Base-by-base conservation (phyloP, 2,113 vertebrate species). In the Solenodon paradoxus region DNA sequence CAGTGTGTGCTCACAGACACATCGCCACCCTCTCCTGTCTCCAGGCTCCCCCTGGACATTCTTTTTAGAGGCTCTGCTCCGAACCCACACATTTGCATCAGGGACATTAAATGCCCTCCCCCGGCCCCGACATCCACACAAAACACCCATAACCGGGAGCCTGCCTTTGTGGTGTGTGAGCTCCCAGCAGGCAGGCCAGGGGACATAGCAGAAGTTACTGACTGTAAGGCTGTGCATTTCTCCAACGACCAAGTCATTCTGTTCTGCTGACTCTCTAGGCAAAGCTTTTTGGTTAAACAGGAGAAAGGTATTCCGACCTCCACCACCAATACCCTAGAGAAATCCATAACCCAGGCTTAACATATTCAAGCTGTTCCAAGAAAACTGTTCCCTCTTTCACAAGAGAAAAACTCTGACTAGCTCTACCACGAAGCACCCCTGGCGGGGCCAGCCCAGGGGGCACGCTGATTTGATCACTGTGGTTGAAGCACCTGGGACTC, bases 101-200 rank as follows among this genome's bases (percentile, higher is more conserved):
- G 16, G 24, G 68, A 1, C 2, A 3, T 9, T 22, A 0, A 5
- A 13, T 74, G 0, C 0, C 7, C 20, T 6, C 40, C 51, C n/a
- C 11, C 28, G n/a, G n/a, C 16, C 40, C 4, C 15, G 0, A 10
- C 20, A 26, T 11, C 69, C 4, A 2, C 53, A 55, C 11, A 57
- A 26, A 63, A 53, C 2, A 22, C 16, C 30, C 13, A 2, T 3
- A 22, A 7, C 71, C 9, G 24, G 26, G 69, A 26, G 1, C 35
- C 42, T 2, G 11, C 51, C 38, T 19, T n/a, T n/a, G n/a, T n/a
- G n/a, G n/a, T n/a, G 26, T 10, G 69, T 57, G 32, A 83, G 78
- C 24, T 16, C 10, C 40, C 4, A 11, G 11, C 57, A 9, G 53
- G 40, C 61, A 22, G 1, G 59, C 59, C 59, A 5, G 59, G 8